A percentile compares a stretch with the other conserved stretches of the same genome.
Conservation (phyloP, 2,888 invertebrate species). For the Yponomeuta plumbellus region DNA sequence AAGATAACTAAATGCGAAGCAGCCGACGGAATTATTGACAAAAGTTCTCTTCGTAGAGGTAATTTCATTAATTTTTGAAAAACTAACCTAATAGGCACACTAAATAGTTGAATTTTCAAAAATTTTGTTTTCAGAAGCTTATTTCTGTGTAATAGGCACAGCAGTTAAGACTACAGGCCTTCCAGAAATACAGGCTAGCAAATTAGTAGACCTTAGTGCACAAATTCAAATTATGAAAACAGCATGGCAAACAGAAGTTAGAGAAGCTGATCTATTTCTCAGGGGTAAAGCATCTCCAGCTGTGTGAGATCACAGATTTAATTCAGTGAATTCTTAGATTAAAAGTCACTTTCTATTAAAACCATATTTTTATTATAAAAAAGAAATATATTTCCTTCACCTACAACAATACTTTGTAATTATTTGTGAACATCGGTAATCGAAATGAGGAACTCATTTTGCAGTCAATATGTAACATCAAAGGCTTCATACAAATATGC, state of each 20-base stretch:
- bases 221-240: constrained; percentile 51
- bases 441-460: no score
- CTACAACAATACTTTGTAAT: constrained; percentile 20
- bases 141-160: constrained; percentile 64
- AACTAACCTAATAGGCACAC: no score
- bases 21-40: constrained; percentile 57
- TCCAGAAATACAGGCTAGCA: constrained; percentile 60
- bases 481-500: no score
- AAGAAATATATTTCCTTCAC: constrained; percentile 28
- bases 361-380: constrained; percentile 24
- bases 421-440: not conserved
- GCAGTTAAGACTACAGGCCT: constrained; percentile 56
- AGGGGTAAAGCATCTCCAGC: constrained; percentile 47
- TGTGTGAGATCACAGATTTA: constrained; percentile 26
- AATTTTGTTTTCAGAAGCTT: constrained; percentile 43
- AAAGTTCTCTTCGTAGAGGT: constrained; percentile 56
- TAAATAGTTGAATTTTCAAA: not conserved
- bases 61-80: constrained; percentile 15
- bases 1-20: constrained; percentile 64
- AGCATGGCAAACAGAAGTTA: constrained; percentile 61
- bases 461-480: no score
- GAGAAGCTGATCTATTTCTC: constrained; percentile 49
- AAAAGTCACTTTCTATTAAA: constrained; percentile 16
- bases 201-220: constrained; percentile 54
- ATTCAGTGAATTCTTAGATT: constrained; percentile 14